Base-by-base conservation (phyloP, 2,888 invertebrate species). In the Mythimna loreyi region DNA sequence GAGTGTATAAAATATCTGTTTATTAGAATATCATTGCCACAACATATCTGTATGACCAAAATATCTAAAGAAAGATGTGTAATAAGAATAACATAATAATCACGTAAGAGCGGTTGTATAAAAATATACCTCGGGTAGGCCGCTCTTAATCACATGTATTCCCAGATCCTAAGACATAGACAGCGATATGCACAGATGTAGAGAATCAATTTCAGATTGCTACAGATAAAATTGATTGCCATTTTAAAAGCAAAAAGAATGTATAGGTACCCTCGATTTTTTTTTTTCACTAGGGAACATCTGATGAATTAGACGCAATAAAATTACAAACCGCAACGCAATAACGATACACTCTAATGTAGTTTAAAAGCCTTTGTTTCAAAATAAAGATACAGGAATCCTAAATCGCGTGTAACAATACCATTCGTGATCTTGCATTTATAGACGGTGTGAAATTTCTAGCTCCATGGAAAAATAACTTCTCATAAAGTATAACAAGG, bases 241-340 rank as follows among this genome's bases (percentile, higher is more conserved):
- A 72, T 78, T 73, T 68, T 78, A 61, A 67, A 72, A 25, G 67
- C 53, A 40, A 33, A 56, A 66, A 21, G 33, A 53, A 45, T 82
- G 40, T 40, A 40, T 78, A n/a, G n/a, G n/a, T n/a, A 84, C 70
- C 77, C 78, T 75, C 53, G 79, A 81, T 77, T 67, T 80, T 84
- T 75, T n/a, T 73, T 72, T 84, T 75, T 71, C 79, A 85, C 81
- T 85, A 82, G 82, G 80, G 64, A 82, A 74, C 45, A 63, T 79
- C 70, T 74, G 62, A 70, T 75, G 72, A 84, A 82, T 86, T 85
- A 85, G 82, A 75, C 80, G 81, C 83, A 85, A 89, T 88, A 87
- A 89, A 89, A 89, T 90, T 86, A 87, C 74, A 69, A 52, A 89
- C 85, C 90, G 90, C 84, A 87, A 88, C 89, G 87, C 83, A 82